phyloP scores from a whole-genome alignment of 2,113 vertebrate genomes.

The Phyllostomus hastatus region DNA sequence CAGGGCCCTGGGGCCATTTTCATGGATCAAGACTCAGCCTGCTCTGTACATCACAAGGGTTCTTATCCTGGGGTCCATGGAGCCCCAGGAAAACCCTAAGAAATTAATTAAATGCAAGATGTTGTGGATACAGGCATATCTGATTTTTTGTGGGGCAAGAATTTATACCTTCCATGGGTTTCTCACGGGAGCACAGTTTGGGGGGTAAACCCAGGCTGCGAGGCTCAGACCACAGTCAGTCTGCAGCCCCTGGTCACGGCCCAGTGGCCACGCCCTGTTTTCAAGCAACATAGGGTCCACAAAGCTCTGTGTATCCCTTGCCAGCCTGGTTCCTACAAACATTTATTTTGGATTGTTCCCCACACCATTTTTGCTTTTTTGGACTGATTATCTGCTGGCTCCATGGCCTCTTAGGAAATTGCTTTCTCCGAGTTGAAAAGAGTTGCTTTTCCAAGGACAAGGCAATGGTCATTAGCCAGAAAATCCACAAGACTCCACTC shows the following conservation, averaged over 20 bases:
- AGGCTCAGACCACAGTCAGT: background rate
- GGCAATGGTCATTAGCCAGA: background rate
- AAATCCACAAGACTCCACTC: background rate
- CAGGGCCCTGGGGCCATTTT: background rate
- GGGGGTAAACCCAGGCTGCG: background rate
- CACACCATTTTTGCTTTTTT: background rate
- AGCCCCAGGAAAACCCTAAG: background rate
- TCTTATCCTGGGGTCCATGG: background rate
- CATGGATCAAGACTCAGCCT: background rate
- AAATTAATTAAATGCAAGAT: background rate
- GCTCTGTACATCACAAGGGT: background rate
- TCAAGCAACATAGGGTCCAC: background rate
- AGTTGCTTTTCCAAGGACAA: slow-evolving; percentile 3
- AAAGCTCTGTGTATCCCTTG: background rate
- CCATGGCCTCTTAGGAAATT: background rate
- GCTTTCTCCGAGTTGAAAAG: background rate
- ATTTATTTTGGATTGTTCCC: slow-evolving; percentile 28
- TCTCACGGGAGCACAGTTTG: background rate
- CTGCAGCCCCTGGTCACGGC: background rate
- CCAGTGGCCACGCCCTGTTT: background rate
- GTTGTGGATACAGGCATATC: background rate
- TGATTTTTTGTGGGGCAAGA: background rate
- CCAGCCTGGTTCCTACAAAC: background rate
- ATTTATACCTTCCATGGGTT: background rate
- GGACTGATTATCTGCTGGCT: background rate